These are phyloP conservation scores for Gymnogyps californianus DNA, from an alignment of 2,113 vertebrate genomes.

Conservation along the genomic window DNA sequence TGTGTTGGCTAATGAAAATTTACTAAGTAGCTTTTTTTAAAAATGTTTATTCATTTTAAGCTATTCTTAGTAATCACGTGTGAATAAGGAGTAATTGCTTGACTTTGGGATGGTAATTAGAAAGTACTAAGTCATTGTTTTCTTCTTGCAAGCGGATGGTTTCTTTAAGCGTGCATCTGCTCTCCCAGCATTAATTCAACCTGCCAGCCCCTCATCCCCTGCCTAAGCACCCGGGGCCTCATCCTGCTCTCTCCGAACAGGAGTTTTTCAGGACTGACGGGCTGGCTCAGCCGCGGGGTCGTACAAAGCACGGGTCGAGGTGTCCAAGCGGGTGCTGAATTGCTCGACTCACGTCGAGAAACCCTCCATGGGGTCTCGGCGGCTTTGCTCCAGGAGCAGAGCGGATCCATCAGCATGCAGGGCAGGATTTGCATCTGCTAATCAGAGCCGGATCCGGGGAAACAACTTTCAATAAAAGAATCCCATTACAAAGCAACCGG, in stretches of 20 bases:
- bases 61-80: conserved; percentile 64
- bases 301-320: fast-evolving
- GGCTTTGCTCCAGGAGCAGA: neutral
- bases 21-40: conserved; percentile 40
- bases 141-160: neutral
- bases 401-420: neutral
- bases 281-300: neutral
- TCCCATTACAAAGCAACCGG: conserved; percentile 39
- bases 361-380: neutral
- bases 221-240: neutral
- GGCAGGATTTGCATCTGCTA: conserved; percentile 32
- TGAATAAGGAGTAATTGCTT: conserved; percentile 65
- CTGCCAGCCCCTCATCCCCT: neutral
- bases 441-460: conserved; percentile 46
- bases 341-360: fast-evolving
- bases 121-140: conserved; percentile 53
- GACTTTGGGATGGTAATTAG: conserved; percentile 50
- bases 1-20: conserved; percentile 72
- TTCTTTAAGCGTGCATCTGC: conserved; percentile 19
- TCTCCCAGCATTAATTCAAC: neutral
- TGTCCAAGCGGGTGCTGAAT: neutral
- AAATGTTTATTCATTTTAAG: conserved; percentile 71
- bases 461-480: conserved; percentile 45
- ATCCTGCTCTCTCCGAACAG: neutral
- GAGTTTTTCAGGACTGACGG: neutral